Evolutionary conservation across 2,113 vertebrate genomes (phyloP).

Genomic region (Nannobrachium achirus): DNA sequence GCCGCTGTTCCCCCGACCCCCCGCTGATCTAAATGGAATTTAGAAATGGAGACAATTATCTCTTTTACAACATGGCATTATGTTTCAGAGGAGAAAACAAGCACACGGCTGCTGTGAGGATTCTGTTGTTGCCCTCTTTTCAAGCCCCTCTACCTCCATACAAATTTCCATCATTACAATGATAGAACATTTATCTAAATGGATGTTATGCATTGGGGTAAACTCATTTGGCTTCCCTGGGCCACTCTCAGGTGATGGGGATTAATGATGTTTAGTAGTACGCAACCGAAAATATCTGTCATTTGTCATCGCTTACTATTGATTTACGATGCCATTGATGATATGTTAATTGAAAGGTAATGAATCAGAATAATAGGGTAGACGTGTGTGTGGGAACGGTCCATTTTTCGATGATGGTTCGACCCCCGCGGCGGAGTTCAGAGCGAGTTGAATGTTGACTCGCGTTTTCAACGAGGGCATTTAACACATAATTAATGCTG

Average conservation of each 20-base stretch:
- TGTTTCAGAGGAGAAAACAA: slow-evolving; percentile 61
- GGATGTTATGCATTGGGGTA: slow-evolving; percentile 77
- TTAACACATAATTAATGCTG: slow-evolving; percentile 67
- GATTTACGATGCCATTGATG: slow-evolving; percentile 77
- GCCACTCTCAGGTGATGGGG: slow-evolving; percentile 80
- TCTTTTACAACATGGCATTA: slow-evolving; percentile 75
- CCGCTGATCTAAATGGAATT: slow-evolving; percentile 76
- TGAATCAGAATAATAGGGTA: slow-evolving; percentile 70
- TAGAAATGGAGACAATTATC: slow-evolving; percentile 80
- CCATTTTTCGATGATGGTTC: slow-evolving; percentile 57
- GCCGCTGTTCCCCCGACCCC: too few species aligned
- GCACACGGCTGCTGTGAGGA: slow-evolving; percentile 62
- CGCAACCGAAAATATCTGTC: slow-evolving; percentile 79
- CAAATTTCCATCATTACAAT: slow-evolving; percentile 72
- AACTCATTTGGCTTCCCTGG: slow-evolving; percentile 81
- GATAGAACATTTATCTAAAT: slow-evolving; percentile 81
- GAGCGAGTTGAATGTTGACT: slow-evolving; percentile 60
- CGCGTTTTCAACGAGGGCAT: slow-evolving; percentile 60
- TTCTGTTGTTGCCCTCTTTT: slow-evolving; percentile 57
- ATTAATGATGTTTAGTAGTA: slow-evolving; percentile 84
- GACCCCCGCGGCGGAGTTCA: slow-evolving; percentile 55
- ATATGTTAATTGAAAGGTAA: slow-evolving; percentile 80
- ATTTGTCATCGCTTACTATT: slow-evolving; percentile 78
- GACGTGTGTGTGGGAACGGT: slow-evolving; percentile 62
- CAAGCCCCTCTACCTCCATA: slow-evolving; percentile 37